Evolutionary conservation across 2,888 invertebrate species (phyloP), one percentile per base, ranked within the genome.

Genomic region (Xestia c-nigrum): DNA sequence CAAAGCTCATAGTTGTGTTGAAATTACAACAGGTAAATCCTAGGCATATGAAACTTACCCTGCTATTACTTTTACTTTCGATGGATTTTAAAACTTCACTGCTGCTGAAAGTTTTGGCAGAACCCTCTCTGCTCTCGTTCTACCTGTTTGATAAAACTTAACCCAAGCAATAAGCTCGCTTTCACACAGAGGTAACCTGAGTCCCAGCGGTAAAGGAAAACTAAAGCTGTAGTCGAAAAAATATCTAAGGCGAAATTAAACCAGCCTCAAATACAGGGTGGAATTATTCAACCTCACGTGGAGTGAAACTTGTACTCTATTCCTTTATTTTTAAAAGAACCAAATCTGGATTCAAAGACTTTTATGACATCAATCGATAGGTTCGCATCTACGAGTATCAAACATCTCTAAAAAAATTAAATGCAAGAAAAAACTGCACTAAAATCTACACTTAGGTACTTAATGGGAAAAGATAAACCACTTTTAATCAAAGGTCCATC

Each of bases 21-120:
- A 16, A 43, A 64, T n/a, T n/a, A 16, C 43, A 0, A 4, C 16
- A n/a, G 43, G 19, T 64, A 21, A 43, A 64, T 31, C 4, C 10
- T n/a, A n/a, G 31, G 16, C 24, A n/a, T 24, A 0, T 3, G n/a
- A 63, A 76, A 69, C 38, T 57, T 47, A 9, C 0, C 50, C 24
- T 5, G 19, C 10, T 63, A 21, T 10, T 38, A 57, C 19, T 72
- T 47, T 10, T 38, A 57, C 19, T 72, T 47, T 14, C 19, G 19
- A 69, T 52, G 21, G 50, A 31, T 43, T 72, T 52, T 74, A 16
- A n/a, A 76, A 78, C 31, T 65, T 57, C 40, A 16, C 16, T 57
- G 65, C 40, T 50, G 2, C 5, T 21, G 14, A 40, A 63, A 67
- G 9, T 70, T 77, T 69, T 3, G 5, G 1, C 5, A n/a, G 66